Evolutionary conservation across 2,797 vertebrate genomes (phyloP).

Genomic region (Helarctos malayanus): DNA sequence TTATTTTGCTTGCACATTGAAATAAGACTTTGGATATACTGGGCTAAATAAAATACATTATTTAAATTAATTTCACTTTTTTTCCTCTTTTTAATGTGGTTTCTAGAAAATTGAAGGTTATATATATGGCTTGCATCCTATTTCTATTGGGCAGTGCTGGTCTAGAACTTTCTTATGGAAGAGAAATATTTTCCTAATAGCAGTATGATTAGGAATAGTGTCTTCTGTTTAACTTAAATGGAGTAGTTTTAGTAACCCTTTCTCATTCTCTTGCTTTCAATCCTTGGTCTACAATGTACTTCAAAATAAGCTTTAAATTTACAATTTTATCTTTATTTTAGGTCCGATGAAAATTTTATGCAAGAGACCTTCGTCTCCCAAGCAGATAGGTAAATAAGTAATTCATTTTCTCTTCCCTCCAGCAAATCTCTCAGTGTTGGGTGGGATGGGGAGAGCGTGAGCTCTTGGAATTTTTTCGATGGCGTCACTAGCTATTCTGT

Average conservation of each 20-base stretch:
- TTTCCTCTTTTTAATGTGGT: neutral
- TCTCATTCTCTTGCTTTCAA: neutral
- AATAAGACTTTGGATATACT: neutral
- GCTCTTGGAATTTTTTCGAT: neutral
- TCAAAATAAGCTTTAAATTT: conserved; percentile 24
- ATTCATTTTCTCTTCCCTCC: neutral
- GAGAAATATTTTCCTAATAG: neutral
- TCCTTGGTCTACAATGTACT: neutral
- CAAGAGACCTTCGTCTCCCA: neutral
- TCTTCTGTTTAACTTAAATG: neutral
- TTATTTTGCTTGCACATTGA: conserved; percentile 16
- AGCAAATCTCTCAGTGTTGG: neutral
- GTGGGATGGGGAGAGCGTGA: neutral
- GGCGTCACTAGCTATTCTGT: neutral
- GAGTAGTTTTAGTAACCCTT: neutral
- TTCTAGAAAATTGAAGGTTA: conserved; percentile 27
- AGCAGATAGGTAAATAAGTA: neutral
- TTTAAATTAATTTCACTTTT: conserved; percentile 30
- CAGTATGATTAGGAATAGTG: neutral
- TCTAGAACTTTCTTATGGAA: neutral
- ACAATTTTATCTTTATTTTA: conserved; percentile 42
- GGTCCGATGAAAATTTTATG: neutral
- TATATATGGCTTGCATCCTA: neutral
- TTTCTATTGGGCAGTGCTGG: neutral
- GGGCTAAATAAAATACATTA: neutral